A percentile compares a stretch with the other conserved stretches of the same genome.
phyloP scores from a whole-genome alignment of 1,140 invertebrate species.

The Odontomachus brunneus region DNA sequence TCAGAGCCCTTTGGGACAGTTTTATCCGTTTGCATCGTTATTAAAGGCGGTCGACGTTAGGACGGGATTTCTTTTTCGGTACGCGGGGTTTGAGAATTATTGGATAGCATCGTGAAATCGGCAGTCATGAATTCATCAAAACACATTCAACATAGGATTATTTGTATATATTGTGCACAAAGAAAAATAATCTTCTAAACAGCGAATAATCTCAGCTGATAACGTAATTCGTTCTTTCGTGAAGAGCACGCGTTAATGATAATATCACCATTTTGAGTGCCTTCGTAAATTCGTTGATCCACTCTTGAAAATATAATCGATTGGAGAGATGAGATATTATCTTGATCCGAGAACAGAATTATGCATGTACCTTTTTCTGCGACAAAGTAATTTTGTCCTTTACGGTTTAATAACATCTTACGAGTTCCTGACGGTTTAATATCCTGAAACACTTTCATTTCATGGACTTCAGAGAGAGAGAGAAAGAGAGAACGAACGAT shows the following conservation, averaged over 20 bases:
- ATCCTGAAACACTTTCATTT: conserved; percentile 58
- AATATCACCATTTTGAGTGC: background rate
- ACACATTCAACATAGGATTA: background rate
- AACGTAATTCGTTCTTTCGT: background rate
- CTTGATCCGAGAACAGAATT: conserved; percentile 26
- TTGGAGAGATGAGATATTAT: background rate
- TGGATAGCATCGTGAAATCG: background rate
- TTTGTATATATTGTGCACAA: background rate
- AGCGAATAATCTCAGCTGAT: background rate
- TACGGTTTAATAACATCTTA: conserved; percentile 46
- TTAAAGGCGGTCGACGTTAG: conserved; percentile 19
- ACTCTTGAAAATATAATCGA: background rate
- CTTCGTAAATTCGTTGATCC: conserved; percentile 10
- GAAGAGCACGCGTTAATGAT: background rate
- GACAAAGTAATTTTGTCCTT: conserved; percentile 49
- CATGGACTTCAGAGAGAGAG: conserved; percentile 24
- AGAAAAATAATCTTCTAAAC: no score
- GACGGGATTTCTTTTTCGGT: conserved; percentile 12
- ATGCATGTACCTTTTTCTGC: conserved; percentile 14
- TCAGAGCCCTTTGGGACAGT: conserved; percentile 52
- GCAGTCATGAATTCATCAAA: background rate
- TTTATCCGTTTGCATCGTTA: conserved; percentile 52
- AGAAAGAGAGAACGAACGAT: background rate
- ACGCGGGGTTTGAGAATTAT: conserved; percentile 1
- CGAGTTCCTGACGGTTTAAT: conserved; percentile 47